These are phyloP conservation scores for Campoplex nolae DNA, from an alignment of 2,888 invertebrate species.

Conservation along the genomic window DNA sequence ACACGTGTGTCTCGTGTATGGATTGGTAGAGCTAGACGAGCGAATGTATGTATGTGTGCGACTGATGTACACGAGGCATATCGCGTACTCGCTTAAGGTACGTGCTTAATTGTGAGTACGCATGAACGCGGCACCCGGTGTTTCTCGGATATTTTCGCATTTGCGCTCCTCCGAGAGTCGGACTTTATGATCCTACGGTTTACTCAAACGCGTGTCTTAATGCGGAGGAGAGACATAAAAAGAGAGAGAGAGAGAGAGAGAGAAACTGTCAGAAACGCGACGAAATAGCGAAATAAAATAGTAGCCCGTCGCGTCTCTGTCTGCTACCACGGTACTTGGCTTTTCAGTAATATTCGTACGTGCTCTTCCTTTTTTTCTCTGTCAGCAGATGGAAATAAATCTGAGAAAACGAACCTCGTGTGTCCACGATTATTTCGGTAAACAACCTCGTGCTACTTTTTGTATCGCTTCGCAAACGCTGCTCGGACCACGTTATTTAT, in stretches of 20 bases:
- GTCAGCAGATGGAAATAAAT: constrained; percentile 6
- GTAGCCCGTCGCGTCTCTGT: background rate
- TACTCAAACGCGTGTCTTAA: constrained; percentile 22
- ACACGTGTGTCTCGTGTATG: constrained; percentile 14
- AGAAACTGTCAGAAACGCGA: constrained; percentile 22
- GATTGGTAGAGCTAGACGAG: background rate
- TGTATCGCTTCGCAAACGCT: constrained; percentile 14
- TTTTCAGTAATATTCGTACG: constrained; percentile 16
- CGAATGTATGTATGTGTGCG: constrained; percentile 7
- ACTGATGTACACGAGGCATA: constrained; percentile 13
- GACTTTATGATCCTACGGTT: constrained; percentile 45
- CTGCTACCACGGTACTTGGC: background rate
- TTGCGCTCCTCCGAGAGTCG: constrained; percentile 35
- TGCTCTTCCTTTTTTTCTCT: background rate
- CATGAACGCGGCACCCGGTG: constrained; percentile 46
- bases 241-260: background rate
- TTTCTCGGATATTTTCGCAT: constrained; percentile 65
- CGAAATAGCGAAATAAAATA: constrained; percentile 32
- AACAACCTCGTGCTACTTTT: constrained; percentile 76
- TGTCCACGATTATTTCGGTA: constrained; percentile 37
- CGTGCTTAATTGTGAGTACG: constrained; percentile 63
- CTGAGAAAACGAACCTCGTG: constrained; percentile 27
- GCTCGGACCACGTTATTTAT: background rate
- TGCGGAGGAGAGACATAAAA: background rate
- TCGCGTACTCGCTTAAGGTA: constrained; percentile 39